Base-by-base conservation (phyloP, 2,888 invertebrate species). In the Aphrophora alni region DNA sequence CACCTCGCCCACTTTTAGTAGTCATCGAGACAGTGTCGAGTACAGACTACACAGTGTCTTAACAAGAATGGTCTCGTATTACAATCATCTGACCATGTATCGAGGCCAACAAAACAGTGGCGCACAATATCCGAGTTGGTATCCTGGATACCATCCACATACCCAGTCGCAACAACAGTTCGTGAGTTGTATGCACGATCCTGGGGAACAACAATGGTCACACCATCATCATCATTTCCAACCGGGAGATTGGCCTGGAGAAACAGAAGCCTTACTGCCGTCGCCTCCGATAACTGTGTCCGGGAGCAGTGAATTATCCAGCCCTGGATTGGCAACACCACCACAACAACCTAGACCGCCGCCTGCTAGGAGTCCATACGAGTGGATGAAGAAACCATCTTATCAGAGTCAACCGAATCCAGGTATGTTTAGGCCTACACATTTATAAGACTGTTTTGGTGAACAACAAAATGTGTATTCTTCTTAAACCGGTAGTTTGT, bases 321-420 rank as follows among this genome's bases (percentile, higher is more conserved):
- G 84, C 88, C 82, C 86, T 89, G 84, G 87, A 78, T 86, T 87
- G 82, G 86, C 38, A 71, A 75, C 38, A 12, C 82, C 69, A 38
- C 88, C 74, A 87, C 88, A 59, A 88, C 88, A 83, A 88, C 80
- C 87, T 86, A 86, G 93, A 86, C 93, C 95, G 71, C 91, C 93
- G 59, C 94, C 94, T 33, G 92, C 93, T 25, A 92, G 95, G 70
- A 95, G 95, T 84, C 95, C 96, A 0, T 97, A 93, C 88, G 96
- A 96, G 86, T 97, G 97, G 97, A 97, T 97, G 93, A 97, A 95
- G 88, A 96, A 95, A 88, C 94, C 95, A 5, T 93, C 95, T 77
- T 96, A 96, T 88, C 95, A 95, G 87, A 93, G 91, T 83, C 95
- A 95, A 87, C 95, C 95, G 1, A 95, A 94, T 88, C 95, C 96